Conservation (phyloP, 64 coral and sea anemone species). For the Pachyseris speciosa region DNA sequence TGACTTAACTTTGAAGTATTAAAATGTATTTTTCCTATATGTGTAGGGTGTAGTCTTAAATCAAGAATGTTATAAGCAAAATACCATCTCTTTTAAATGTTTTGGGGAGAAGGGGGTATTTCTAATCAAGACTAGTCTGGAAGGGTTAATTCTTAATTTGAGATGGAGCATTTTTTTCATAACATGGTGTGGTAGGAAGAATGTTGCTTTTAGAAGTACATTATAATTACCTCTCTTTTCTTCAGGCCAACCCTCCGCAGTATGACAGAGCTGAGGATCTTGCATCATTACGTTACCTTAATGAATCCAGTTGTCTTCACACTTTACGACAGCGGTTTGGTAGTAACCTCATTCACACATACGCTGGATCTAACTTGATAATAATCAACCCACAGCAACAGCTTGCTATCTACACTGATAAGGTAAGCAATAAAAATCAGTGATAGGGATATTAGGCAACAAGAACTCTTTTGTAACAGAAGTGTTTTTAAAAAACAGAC, state of each 20-base stretch:
- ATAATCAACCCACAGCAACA: slow-evolving; percentile 84
- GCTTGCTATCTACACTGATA: slow-evolving; percentile 91
- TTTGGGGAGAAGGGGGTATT: no score
- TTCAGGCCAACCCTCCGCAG: slow-evolving; percentile 93
- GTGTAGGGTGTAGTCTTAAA: no score
- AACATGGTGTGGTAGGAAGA: no score
- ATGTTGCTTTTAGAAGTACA: not conserved
- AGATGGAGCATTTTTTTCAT: no score
- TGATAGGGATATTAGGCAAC: not conserved
- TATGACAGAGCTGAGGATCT: slow-evolving; percentile 98
- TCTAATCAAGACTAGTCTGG: no score
- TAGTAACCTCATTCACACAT: slow-evolving; percentile 93
- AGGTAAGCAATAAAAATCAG: slow-evolving; percentile 33
- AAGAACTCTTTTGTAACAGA: no score
- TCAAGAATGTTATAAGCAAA: no score
- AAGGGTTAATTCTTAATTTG: no score
- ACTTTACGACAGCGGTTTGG: slow-evolving; percentile 96
- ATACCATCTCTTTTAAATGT: no score
- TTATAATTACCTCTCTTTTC: not conserved
- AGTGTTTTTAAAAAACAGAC: no score
- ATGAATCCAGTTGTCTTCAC: slow-evolving; percentile 97
- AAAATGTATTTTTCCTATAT: no score
- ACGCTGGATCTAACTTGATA: slow-evolving; percentile 93
- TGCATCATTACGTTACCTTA: slow-evolving; percentile 92
- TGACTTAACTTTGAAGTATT: no score